Evolutionary conservation across 2,888 invertebrate genomes (phyloP).

Genomic region (Drosophila neutralis): DNA sequence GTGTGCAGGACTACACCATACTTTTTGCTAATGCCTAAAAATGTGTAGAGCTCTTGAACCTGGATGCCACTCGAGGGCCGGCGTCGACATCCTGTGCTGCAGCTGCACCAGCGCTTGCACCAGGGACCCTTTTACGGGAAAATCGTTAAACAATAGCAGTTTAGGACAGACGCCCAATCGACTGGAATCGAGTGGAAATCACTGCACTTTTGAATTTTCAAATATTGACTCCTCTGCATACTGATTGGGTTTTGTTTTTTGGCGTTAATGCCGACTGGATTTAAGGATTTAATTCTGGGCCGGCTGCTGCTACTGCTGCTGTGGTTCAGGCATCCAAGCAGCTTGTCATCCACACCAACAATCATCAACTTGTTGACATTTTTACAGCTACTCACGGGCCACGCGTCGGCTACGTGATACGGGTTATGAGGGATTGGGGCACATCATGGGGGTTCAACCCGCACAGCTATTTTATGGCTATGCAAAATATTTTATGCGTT

Average conservation of each 20-base stretch:
- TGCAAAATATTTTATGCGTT: conserved; percentile 59
- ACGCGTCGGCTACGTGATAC: conserved; percentile 29
- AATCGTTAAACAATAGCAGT: conserved; percentile 73
- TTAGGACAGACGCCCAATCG: conserved; percentile 47
- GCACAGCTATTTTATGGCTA: conserved; percentile 42
- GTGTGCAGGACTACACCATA: conserved; percentile 13
- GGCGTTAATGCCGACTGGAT: conserved; percentile 17
- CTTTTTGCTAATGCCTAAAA: conserved; percentile 73
- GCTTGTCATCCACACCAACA: conserved; percentile 61
- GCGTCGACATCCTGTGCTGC: conserved; percentile 44
- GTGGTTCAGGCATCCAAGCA: conserved; percentile 25
- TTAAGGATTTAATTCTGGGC: conserved; percentile 17
- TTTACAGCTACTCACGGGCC: conserved; percentile 38
- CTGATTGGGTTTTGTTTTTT: conserved; percentile 63
- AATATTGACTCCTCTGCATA: conserved; percentile 69
- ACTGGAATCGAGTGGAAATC: conserved; percentile 60
- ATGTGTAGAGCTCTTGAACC: conserved; percentile 64
- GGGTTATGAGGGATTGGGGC: background rate
- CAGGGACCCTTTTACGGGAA: conserved; percentile 33
- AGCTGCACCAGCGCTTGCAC: conserved; percentile 6
- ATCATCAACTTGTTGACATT: conserved; percentile 77
- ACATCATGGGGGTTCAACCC: background rate
- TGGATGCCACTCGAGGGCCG: conserved; percentile 52
- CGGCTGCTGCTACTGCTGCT: background rate
- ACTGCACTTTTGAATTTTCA: conserved; percentile 51